phyloP scores from a whole-genome alignment of 2,113 vertebrate species.

The Ochotona curzoniae region DNA sequence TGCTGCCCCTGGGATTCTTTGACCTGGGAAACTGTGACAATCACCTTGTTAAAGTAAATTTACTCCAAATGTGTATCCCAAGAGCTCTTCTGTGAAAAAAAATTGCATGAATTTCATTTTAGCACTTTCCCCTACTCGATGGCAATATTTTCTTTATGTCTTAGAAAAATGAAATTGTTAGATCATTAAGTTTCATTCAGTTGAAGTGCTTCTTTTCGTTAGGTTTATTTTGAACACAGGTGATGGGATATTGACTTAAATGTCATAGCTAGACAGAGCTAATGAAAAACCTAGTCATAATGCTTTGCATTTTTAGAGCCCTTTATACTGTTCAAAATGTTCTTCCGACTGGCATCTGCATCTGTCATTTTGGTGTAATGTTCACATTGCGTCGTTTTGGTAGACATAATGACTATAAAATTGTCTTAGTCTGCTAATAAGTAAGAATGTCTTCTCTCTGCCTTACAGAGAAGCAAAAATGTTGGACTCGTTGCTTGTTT shows the following conservation, averaged over 20 bases:
- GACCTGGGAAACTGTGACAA: constrained; percentile 43
- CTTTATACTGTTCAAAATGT: constrained; percentile 3
- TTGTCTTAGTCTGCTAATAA: constrained; percentile 37
- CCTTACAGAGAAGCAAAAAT: constrained; percentile 1
- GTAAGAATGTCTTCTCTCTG: not conserved
- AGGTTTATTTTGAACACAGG: constrained; percentile 10
- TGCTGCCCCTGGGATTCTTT: constrained; percentile 19
- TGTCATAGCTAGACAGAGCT: not conserved
- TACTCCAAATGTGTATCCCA: constrained; percentile 8
- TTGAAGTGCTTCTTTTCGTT: constrained; percentile 13
- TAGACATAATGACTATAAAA: not conserved
- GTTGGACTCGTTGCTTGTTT: not conserved
- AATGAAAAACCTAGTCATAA: not conserved
- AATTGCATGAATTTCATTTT: not conserved
- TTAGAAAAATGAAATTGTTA: not conserved
- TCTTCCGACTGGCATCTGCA: not conserved
- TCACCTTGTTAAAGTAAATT: constrained; percentile 45
- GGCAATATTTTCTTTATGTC: not conserved
- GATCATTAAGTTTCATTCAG: not conserved
- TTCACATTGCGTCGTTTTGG: constrained; percentile 7
- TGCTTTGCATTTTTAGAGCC: constrained; percentile 19
- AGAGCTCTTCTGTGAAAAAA: not conserved
- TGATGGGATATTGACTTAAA: constrained; percentile 31
- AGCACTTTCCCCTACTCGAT: not conserved
- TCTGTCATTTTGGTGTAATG: constrained; percentile 28